phyloP scores from a whole-genome alignment of 2,888 invertebrate genomes.

The Chaetogeoica ovagalla region DNA sequence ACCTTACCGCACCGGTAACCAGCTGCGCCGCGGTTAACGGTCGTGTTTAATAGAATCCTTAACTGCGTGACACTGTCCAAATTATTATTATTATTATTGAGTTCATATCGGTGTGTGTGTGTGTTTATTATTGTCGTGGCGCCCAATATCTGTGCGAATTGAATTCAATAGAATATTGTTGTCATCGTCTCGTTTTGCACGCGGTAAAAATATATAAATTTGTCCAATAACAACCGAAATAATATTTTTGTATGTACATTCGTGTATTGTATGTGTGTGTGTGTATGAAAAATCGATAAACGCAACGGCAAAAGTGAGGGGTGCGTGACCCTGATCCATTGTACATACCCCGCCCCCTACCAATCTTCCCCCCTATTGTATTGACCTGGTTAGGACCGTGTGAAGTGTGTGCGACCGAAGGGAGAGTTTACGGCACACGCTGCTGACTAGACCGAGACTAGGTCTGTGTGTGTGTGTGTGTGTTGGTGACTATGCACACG shows the following conservation, averaged over 20 bases:
- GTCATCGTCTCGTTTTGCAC: no score
- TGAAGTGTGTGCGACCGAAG: constrained; percentile 9
- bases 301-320: constrained; percentile 11
- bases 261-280: neutral
- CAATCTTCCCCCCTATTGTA: constrained; percentile 27
- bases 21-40: no score
- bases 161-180: no score
- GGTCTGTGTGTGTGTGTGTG: constrained; percentile 12
- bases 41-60: no score
- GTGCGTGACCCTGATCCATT: constrained; percentile 47
- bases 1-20: no score
- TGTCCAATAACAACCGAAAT: no score
- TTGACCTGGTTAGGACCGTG: constrained; percentile 48
- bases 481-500: neutral
- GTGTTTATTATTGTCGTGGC: no score
- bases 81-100: no score
- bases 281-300: neutral
- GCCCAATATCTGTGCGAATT: no score
- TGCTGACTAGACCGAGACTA: neutral
- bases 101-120: no score
- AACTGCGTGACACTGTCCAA: no score
- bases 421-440: neutral
- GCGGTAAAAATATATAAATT: no score
- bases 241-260: neutral
- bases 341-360: neutral